phyloP scores from a whole-genome alignment of 2,113 vertebrate species.

The Corydoras maculifer region DNA sequence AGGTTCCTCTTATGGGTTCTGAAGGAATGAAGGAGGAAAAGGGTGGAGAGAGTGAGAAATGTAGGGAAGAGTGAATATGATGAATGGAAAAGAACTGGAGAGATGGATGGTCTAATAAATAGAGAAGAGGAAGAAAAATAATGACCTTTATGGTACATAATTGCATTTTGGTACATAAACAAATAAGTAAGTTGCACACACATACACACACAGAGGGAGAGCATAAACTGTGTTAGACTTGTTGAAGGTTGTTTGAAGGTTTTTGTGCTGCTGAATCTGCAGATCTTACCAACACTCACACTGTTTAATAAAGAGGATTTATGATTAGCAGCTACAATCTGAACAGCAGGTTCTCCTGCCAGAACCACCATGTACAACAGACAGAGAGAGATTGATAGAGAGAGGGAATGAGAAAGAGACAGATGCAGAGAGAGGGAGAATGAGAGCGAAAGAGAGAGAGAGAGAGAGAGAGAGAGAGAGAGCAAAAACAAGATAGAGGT shows the following conservation, averaged over 20 bases:
- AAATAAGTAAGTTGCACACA: background rate
- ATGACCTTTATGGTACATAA: too few relatives aligned
- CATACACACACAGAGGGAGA: background rate
- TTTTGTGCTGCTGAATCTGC: slow-evolving; percentile 22
- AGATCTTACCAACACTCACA: slow-evolving; percentile 21
- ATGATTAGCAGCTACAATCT: slow-evolving; percentile 22
- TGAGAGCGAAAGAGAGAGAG: background rate
- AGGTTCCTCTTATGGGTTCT: too few relatives aligned
- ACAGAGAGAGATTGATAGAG: slow-evolving; percentile 2
- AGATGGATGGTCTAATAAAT: background rate
- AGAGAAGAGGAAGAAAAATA: background rate
- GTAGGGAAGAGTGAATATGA: background rate
- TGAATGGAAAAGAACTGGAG: background rate
- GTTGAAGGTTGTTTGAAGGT: slow-evolving; percentile 30
- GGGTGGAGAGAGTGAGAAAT: background rate
- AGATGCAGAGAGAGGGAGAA: background rate
- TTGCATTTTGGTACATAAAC: background rate
- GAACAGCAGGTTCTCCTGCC: background rate
- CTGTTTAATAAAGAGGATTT: slow-evolving; percentile 40
- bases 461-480: background rate
- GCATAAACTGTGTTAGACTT: slow-evolving; percentile 17
- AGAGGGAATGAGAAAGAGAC: background rate
- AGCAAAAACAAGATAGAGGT: background rate
- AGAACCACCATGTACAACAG: slow-evolving; percentile 12
- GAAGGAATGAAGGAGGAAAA: background rate